Evolutionary conservation across 2,888 invertebrate species (phyloP).

Genomic region (Xestia xanthographa): DNA sequence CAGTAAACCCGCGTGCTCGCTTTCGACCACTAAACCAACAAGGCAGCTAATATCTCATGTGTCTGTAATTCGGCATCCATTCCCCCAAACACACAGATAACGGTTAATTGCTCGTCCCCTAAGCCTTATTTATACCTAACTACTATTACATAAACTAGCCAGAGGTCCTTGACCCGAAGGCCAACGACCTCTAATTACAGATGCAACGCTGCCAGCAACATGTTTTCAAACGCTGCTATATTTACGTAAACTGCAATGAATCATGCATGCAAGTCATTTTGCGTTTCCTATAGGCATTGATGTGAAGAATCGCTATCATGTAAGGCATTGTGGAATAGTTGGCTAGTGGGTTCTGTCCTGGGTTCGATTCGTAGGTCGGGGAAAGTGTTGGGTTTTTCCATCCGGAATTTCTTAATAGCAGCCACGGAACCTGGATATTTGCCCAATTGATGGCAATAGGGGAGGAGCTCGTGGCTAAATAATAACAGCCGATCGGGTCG

Average conservation of each 20-base stretch:
- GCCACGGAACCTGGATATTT: too few relatives aligned
- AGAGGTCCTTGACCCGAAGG: slow-evolving; percentile 13
- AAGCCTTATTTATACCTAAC: background rate
- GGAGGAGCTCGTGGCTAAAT: too few relatives aligned
- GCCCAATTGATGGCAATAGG: too few relatives aligned
- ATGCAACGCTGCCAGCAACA: slow-evolving; percentile 19
- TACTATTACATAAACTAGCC: slow-evolving; percentile 3
- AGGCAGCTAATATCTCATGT: too few relatives aligned
- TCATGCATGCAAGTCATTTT: slow-evolving; percentile 13
- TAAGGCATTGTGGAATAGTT: background rate
- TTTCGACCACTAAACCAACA: too few relatives aligned
- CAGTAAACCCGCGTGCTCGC: too few relatives aligned
- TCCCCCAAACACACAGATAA: too few relatives aligned
- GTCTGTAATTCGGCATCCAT: too few relatives aligned
- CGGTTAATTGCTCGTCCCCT: background rate
- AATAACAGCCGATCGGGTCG: too few relatives aligned
- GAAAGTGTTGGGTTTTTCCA: too few relatives aligned
- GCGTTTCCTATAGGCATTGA: background rate
- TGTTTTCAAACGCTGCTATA: slow-evolving; percentile 3
- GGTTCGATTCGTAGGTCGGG: too few relatives aligned
- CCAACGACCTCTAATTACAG: slow-evolving; percentile 28
- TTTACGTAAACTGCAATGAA: slow-evolving; percentile 47
- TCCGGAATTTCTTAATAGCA: too few relatives aligned
- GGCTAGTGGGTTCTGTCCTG: background rate
- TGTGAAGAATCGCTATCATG: background rate